Base-by-base conservation (phyloP, 2,797 vertebrate species). In the Cyclura pinguis region DNA sequence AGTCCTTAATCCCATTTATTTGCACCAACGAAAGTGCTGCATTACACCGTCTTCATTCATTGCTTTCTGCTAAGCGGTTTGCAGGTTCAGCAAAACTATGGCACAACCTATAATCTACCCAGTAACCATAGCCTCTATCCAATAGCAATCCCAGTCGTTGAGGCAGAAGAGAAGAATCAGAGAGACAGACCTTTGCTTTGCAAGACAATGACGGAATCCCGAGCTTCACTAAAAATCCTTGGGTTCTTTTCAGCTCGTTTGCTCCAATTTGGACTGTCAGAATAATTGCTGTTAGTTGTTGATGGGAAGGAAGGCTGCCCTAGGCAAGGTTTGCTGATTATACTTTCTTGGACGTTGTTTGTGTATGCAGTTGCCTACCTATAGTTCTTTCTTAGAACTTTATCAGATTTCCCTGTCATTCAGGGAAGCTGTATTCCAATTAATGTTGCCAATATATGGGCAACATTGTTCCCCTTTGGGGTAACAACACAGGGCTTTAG, bases 1-100 rank as follows among this genome's bases (percentile, higher is more conserved):
- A 93, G 87, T 89, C 85, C 62, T 52, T 89, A 91, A 91, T 93
- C 90, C 27, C 94, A 96, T 95, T 91, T 93, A 88, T 95, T 93
- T 92, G 85, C 80, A 94, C 32, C 84, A 85, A 80, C 85, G 14
- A 57, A 86, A 95, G 81, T 85, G 80, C 38, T 1, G 93, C 87
- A 80, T 95, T 95, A 89, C 85, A 91, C 82, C 88, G 16, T 72
- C 86, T 93, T 91, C 91, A 62, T 88, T 94, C 88, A 80, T 89
- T 88, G 20, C 84, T 64, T 90, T 27, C 0, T 2, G 13, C 94
- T 94, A 85, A 88, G 72, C 72, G 3, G 6, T 81, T 93, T 90
- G 85, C 91, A 83, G 90, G 42, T 90, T 93, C 94, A 90, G 87
- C 76, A 91, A 88, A 91, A 94, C 80, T 80, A 80, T 88, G 91